Evolutionary conservation across 2,113 vertebrate genomes (phyloP), one percentile per base, ranked within the genome.

Genomic region (Gnathonemus echidnorhynchus): DNA sequence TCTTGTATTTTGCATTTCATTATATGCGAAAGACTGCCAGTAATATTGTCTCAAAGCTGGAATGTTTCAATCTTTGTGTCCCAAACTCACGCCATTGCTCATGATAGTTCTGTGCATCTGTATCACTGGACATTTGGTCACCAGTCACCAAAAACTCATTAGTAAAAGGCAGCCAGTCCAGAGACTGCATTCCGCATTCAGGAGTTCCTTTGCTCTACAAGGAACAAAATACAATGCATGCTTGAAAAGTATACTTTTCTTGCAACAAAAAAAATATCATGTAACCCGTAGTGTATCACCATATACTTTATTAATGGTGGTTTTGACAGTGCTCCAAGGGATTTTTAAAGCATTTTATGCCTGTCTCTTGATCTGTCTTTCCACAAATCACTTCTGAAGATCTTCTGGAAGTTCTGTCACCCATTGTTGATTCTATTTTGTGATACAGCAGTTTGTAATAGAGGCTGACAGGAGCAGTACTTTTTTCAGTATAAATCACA

Each of bases 171-270:
- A 58, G 92, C 91, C 90, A 93, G 90, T 90, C 42, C 39, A 91
- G 92, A 91, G 90, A 90, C 90, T 91, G 90, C 50, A 58, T 92
- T 85, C 87, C 90, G 90, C 92, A 50, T 93, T 94, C 7, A 24
- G 45, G 83, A 46, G 15, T 46, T 85, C 8, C 21, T 85, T 87
- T 50, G 86, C 92, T 58, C 87, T 90, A 88, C 93, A 93, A 94
- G 91, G 92, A 93, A 95, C 93, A 93, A 91, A 92, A 83, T 45
- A 48, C 19, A 19, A 85, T 21, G 3, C 3, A 85, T 85, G 17
- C 45, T 85, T 48, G 45, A 48, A 85, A 85, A 85, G 24, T 46
- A 45, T n/a, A 39, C 45, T 42, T 42, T 80, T 19, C 74, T 80
- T 80, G 74, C 31, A 42, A 39, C 31, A 13, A 70, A 70, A 31